Evolutionary conservation across 2,888 invertebrate species (phyloP), one percentile per base, ranked within the genome.

Genomic region (Xanthorhoe designata): DNA sequence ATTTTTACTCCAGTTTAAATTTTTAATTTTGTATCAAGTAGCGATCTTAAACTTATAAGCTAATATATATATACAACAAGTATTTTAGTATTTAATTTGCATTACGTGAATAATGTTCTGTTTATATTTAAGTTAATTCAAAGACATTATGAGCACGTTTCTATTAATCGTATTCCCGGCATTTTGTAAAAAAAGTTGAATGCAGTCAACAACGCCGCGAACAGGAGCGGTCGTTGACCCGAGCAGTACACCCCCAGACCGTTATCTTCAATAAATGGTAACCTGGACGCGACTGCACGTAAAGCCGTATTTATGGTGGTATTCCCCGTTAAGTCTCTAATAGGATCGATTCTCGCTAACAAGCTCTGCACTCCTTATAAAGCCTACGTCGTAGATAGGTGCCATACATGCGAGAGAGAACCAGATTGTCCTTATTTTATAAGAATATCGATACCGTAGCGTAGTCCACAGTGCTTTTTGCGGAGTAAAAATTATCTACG

Each of bases 251-350:
- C 84, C 88, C 90, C 86, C 86, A 81, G 75, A 89, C 92, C 91
- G 92, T 91, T 92, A 92, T 85, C 83, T 83, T 81, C 87, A 80
- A 80, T 91, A 85, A 90, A 91, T 81, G 91, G 91, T 86, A 91
- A 90, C 91, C 84, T 79, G 87, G 81, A 76, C 79, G 83, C 84
- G 83, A 80, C 80, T 83, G 71, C 76, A 75, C 78, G 75, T 78
- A 76, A 78, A 75, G 53, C 68, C 19, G 61, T 53, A 68, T 68
- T 64, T 71, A 70, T 64, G 61, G 65, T 54, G 47, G 62, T 59
- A 62, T 55, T 65, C 65, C 66, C 69, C 69, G 71, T 71, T 67
- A 68, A 63, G 53, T 60, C 62, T 66, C 61, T 65, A 63, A 57
- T 70, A 66, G 55, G 64, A 55, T 56, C 47, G 61, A 19, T 51